Conservation (phyloP, 2,888 invertebrate genomes). For the Andricus curvator region DNA sequence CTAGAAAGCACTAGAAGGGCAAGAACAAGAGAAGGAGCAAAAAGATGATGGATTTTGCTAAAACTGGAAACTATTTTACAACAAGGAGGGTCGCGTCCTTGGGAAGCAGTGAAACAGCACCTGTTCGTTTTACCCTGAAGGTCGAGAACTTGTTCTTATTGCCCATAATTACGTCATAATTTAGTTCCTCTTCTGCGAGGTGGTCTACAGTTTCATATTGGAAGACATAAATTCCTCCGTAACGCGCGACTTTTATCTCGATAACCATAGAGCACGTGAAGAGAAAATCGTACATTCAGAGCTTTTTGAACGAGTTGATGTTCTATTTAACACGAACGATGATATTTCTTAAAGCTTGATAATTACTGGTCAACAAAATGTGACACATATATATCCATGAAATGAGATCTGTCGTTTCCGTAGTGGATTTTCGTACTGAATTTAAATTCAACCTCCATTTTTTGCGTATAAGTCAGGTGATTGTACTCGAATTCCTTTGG, state of each 20-base stretch:
- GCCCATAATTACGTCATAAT: constrained; percentile 25
- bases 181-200: constrained; percentile 5
- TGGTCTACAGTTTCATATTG: not conserved
- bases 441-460: too few relatives aligned
- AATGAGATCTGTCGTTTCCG: too few relatives aligned
- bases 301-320: too few relatives aligned
- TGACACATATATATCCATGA: too few relatives aligned
- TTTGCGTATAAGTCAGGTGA: too few relatives aligned
- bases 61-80: not conserved
- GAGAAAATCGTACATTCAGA: constrained; percentile 45
- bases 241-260: not conserved
- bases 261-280: not conserved
- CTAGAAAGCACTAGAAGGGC: not conserved
- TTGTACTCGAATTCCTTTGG: too few relatives aligned
- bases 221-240: not conserved
- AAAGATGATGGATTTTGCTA: not conserved
- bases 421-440: too few relatives aligned
- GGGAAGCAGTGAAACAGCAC: not conserved
- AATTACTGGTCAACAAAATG: too few relatives aligned
- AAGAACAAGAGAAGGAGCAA: not conserved
- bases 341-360: too few relatives aligned
- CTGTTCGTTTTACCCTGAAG: not conserved
- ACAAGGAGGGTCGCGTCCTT: constrained; percentile 13
- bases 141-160: constrained; percentile 3
- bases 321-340: too few relatives aligned